A percentile compares a stretch with the other conserved stretches of the same genome.
phyloP scores from a whole-genome alignment of 2,888 invertebrate species.

The Pheosia tremula region DNA sequence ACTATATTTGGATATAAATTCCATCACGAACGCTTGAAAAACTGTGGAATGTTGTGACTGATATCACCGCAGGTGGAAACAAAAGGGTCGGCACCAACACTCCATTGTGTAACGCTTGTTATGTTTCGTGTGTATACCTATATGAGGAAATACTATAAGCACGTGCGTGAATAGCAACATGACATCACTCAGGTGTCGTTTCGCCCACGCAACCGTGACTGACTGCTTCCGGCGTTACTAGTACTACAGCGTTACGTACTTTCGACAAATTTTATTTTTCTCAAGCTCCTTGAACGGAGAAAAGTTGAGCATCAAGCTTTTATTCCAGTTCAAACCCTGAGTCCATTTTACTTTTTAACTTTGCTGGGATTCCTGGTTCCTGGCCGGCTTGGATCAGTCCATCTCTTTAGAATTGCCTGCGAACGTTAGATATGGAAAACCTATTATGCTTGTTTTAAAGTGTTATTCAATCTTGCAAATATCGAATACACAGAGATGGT shows the following conservation, averaged over 20 bases:
- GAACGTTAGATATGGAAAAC: too few species aligned
- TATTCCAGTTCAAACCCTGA: too few species aligned
- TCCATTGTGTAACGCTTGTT: slow-evolving; percentile 14
- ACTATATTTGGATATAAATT: slow-evolving; percentile 7
- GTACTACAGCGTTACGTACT: not conserved
- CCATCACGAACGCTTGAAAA: slow-evolving; percentile 6
- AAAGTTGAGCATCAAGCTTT: not conserved
- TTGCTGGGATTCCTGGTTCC: too few species aligned
- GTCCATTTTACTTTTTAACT: too few species aligned
- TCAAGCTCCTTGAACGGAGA: not conserved
- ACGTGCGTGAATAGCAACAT: slow-evolving; percentile 12
- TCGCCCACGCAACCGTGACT: slow-evolving; percentile 13
- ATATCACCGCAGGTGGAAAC: slow-evolving; percentile 11
- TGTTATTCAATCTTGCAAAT: not conserved
- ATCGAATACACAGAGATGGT: not conserved
- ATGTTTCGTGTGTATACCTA: slow-evolving; percentile 8
- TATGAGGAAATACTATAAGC: slow-evolving; percentile 18
- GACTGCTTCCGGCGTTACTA: slow-evolving; percentile 15
- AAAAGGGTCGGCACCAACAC: slow-evolving; percentile 14
- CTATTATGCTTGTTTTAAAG: too few species aligned
- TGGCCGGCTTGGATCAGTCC: too few species aligned
- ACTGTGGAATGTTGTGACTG: slow-evolving; percentile 9
- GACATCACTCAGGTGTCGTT: slow-evolving; percentile 21
- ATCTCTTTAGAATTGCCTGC: too few species aligned
- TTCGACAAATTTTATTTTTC: not conserved